Evolutionary conservation across 2,888 invertebrate genomes (phyloP), one percentile per base, ranked within the genome.

Genomic region (Tetropium fuscum): DNA sequence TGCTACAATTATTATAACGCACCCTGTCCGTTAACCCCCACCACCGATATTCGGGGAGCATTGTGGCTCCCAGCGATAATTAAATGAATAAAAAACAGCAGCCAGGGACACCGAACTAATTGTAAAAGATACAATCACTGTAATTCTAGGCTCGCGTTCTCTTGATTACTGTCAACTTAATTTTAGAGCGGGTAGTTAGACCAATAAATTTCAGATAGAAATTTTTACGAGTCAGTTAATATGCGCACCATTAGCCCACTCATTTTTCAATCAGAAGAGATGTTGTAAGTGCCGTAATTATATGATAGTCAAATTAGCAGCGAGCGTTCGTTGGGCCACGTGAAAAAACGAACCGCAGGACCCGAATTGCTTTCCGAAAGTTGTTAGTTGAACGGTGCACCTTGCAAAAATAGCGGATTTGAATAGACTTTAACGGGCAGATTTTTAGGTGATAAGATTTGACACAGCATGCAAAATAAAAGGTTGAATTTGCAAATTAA

Each of bases 321-420:
- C 13, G 13, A 36, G 36, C 36, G n/a, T n/a, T n/a, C n/a, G n/a
- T n/a, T n/a, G 36, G 36, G 48, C 48, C 48, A 48, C 48, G n/a
- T 18, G 25, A 20, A 13, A 11, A 48, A 13, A 48, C 20, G 48
- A 36, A 20, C 7, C 7, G 22, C 10, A 36, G 10, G 34, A 36
- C 34, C 20, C 15, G 38, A 48, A 48, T 48, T 48, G 48, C 48
- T 22, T 36, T 48, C 34, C 48, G 48, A 20, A 47, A 36, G 48
- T 48, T 48, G 22, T 48, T 48, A 36, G 36, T 34, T 32, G 19
- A 32, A 16, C 19, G 47, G 20, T 11, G 57, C 64, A 64, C 64
- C 64, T 64, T 64, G 61, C 64, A 53, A 51, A 60, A 55, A 61
- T 64, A 56, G 61, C 30, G 32, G 34, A 49, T 30, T 48, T 55